phyloP scores from a whole-genome alignment of 2,888 invertebrate species.

The Scaptomyza flava region DNA sequence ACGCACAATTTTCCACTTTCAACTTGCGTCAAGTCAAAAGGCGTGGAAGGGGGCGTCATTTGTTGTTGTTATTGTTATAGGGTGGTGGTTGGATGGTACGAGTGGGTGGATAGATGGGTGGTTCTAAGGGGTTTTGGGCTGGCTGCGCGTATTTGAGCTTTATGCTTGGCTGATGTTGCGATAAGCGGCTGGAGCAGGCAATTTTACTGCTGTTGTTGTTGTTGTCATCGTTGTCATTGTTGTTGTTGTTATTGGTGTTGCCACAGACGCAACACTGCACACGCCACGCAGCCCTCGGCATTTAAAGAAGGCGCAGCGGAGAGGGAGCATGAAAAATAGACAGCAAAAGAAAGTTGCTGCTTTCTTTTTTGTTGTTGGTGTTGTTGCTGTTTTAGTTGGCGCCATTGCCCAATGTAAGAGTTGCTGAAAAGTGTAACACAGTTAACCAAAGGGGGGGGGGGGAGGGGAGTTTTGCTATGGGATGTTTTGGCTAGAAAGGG shows the following conservation, averaged over 20 bases:
- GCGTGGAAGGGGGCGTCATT: slow-evolving; percentile 7
- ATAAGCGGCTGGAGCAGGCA: slow-evolving; percentile 63
- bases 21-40: slow-evolving; percentile 48
- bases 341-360: slow-evolving; percentile 49
- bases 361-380: slow-evolving; percentile 46
- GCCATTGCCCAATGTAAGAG: slow-evolving; percentile 72
- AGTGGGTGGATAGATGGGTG: slow-evolving; percentile 10
- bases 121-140: slow-evolving; percentile 18
- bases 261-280: slow-evolving; percentile 72
- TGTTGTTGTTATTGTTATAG: slow-evolving; percentile 22
- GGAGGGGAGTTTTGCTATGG: not conserved
- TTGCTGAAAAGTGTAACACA: slow-evolving; percentile 76
- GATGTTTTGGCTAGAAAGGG: slow-evolving; percentile 14
- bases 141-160: slow-evolving; percentile 72
- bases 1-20: slow-evolving; percentile 78
- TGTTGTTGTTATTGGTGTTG: slow-evolving; percentile 36
- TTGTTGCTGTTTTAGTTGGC: slow-evolving; percentile 67
- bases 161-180: slow-evolving; percentile 79
- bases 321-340: slow-evolving; percentile 61
- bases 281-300: slow-evolving; percentile 58
- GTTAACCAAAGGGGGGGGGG: slow-evolving; percentile 34
- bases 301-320: slow-evolving; percentile 7
- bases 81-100: slow-evolving; percentile 39
- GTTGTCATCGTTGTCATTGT: slow-evolving; percentile 25
- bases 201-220: slow-evolving; percentile 48